Conservation (phyloP, 2,113 vertebrate species). For the Bettongia penicillata region DNA sequence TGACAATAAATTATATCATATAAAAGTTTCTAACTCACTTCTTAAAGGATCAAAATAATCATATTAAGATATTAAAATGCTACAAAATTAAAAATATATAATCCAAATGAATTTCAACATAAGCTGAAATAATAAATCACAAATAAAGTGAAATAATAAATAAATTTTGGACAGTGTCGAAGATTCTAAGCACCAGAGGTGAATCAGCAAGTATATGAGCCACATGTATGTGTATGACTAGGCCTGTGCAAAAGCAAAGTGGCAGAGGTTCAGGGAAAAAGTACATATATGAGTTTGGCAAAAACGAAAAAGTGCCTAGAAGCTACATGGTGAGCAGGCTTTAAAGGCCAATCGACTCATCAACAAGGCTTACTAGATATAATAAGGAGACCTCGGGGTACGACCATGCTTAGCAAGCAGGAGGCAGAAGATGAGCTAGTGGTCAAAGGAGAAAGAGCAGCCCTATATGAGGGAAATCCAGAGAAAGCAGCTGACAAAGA, state of each 20-base stretch:
- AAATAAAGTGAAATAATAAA: background rate
- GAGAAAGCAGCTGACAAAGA: background rate
- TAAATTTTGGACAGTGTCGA: background rate
- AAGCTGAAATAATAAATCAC: background rate
- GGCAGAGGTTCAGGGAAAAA: background rate
- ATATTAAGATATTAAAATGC: background rate
- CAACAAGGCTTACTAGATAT: background rate
- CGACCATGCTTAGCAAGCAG: background rate
- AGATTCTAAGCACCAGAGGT: background rate
- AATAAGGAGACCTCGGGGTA: background rate
- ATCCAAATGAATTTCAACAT: conserved; percentile 23
- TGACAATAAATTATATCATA: background rate
- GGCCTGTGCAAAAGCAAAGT: background rate
- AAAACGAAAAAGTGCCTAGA: background rate
- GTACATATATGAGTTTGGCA: background rate
- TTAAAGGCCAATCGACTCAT: background rate
- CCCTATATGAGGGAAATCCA: background rate
- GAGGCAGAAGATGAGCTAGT: background rate
- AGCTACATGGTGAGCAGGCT: background rate
- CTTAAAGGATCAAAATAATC: conserved; percentile 57
- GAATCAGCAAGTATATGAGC: background rate
- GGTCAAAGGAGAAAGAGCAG: background rate
- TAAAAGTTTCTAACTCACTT: conserved; percentile 44
- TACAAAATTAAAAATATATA: conserved; percentile 34
- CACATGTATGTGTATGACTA: background rate